Conservation (phyloP, 2,888 invertebrate genomes). For the Bedellia somnulentella region DNA sequence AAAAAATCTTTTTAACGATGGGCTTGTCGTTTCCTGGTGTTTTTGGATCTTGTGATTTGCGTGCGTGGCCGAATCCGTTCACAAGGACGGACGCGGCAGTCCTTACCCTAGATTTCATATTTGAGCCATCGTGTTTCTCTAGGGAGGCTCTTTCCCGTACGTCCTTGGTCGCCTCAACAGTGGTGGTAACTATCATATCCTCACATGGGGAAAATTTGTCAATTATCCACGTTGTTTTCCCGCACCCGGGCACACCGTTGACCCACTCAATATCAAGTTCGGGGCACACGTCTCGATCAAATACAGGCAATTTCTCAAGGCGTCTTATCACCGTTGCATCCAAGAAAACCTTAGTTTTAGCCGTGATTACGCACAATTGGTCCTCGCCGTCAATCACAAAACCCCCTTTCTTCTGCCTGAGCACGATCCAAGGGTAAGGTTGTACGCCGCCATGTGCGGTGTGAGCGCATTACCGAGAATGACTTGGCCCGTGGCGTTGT, state of each 20-base stretch:
- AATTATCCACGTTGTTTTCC: not conserved
- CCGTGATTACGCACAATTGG: too few species aligned
- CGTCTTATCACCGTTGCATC: not conserved
- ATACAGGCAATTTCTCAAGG: not conserved
- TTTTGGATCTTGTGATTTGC: not conserved
- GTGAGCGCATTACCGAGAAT: not conserved
- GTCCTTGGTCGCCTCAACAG: not conserved
- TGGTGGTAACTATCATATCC: not conserved
- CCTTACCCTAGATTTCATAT: not conserved
- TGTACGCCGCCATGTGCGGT: not conserved
- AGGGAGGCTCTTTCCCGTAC: not conserved
- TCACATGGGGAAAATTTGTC: not conserved
- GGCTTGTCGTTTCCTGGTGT: not conserved
- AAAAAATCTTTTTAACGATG: too few species aligned
- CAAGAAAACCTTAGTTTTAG: not conserved
- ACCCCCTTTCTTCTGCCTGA: too few species aligned
- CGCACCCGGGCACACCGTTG: not conserved
- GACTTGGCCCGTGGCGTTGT: not conserved
- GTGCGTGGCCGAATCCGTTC: conserved; percentile 4
- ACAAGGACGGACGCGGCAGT: conserved; percentile 5
- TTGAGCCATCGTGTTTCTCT: too few species aligned
- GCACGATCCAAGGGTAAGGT: not conserved
- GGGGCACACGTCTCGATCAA: not conserved
- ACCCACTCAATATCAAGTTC: not conserved
- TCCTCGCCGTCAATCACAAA: too few species aligned